phyloP scores from a whole-genome alignment of 1,140 invertebrate species.

The Phortica variegata region DNA sequence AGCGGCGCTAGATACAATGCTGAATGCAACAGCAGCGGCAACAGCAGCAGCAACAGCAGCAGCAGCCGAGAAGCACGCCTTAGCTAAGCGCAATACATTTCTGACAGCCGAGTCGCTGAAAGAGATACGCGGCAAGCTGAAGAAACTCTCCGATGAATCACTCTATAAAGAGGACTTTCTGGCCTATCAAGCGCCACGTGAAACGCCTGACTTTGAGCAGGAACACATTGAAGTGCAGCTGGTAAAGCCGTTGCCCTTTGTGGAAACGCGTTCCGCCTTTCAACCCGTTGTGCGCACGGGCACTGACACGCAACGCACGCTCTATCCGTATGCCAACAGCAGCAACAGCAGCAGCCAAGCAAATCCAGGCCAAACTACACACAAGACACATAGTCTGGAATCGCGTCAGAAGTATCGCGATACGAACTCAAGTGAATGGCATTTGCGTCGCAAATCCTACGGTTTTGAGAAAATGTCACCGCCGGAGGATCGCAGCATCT shows the following conservation, averaged over 20 bases:
- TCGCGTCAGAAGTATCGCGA: constrained; percentile 58
- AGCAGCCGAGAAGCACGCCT: constrained; percentile 26
- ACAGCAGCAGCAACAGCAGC: constrained; percentile 14
- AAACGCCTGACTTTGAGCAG: constrained; percentile 2
- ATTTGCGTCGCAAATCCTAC: constrained; percentile 69
- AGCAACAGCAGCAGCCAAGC: too few relatives aligned
- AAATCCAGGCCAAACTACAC: too few relatives aligned
- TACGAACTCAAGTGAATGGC: constrained; percentile 64
- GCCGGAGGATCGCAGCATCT: constrained; percentile 58
- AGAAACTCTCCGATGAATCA: constrained; percentile 58
- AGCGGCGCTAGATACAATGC: constrained; percentile 58
- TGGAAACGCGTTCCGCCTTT: constrained; percentile 27
- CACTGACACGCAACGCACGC: too few relatives aligned
- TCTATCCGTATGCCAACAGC: too few relatives aligned
- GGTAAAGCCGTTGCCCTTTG: constrained; percentile 37
- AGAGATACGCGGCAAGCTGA: constrained; percentile 61
- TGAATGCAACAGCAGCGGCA: constrained; percentile 48
- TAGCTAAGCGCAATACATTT: constrained; percentile 55
- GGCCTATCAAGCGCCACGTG: constrained; percentile 23
- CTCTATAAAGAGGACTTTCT: constrained; percentile 50
- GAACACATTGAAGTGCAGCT: constrained; percentile 45
- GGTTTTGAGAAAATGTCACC: constrained; percentile 69
- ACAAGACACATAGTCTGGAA: constrained; percentile 63
- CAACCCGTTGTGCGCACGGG: constrained; percentile 15
- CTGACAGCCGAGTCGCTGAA: constrained; percentile 63